Evolutionary conservation across 2,888 invertebrate species (phyloP).

Genomic region (Eristalis pertinax): DNA sequence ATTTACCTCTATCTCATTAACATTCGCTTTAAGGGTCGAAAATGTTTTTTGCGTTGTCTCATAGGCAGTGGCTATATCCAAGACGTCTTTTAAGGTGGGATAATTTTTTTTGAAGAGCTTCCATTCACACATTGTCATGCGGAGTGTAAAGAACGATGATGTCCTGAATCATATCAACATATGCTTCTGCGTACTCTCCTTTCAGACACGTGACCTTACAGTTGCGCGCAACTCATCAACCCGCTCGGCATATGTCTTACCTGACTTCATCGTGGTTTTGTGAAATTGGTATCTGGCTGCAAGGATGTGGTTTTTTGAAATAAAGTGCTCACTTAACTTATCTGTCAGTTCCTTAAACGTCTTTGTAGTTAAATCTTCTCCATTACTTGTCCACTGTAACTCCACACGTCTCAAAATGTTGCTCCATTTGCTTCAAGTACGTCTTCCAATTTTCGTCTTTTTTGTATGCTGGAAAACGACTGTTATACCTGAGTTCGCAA

Average conservation of each 20-base stretch:
- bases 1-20: conserved; percentile 10
- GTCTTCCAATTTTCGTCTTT: conserved; percentile 29
- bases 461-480: conserved; percentile 14
- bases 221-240: conserved; percentile 55
- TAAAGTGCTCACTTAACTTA: background rate
- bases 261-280: background rate
- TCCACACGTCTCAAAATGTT: conserved; percentile 27
- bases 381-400: background rate
- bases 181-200: conserved; percentile 19
- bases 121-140: conserved; percentile 43
- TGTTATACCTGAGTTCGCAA: background rate
- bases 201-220: conserved; percentile 7
- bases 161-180: conserved; percentile 54
- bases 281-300: background rate
- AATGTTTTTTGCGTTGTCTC: conserved; percentile 6
- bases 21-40: conserved; percentile 8
- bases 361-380: conserved; percentile 9
- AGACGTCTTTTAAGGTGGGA: conserved; percentile 45
- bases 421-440: conserved; percentile 36
- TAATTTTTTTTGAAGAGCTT: conserved; percentile 40
- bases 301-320: background rate
- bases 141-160: conserved; percentile 49
- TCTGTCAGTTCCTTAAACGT: conserved; percentile 8
- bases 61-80: conserved; percentile 42
- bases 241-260: conserved; percentile 33